Evolutionary conservation across 2,113 vertebrate genomes (phyloP).

Genomic region (Australoheros scitulus): DNA sequence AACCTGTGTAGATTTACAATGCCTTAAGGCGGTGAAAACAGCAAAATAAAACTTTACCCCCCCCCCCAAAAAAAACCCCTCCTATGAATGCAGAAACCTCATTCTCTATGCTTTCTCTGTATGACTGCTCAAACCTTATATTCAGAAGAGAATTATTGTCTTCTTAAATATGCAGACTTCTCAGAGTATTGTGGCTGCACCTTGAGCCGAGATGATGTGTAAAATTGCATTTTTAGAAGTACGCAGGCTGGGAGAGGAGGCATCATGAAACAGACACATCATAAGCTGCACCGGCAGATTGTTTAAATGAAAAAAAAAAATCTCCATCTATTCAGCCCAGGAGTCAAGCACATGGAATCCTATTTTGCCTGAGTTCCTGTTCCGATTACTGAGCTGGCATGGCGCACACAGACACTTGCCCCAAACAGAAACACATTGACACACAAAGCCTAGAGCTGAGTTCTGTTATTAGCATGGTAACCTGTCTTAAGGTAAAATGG

Average conservation of each 20-base stretch:
- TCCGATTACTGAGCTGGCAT: conserved; percentile 55
- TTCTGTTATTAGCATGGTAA: conserved; percentile 47
- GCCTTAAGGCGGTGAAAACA: too few relatives aligned
- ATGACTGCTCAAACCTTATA: conserved; percentile 30
- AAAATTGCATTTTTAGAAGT: conserved; percentile 68
- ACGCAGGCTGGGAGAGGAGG: conserved; percentile 45
- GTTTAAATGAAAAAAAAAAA: conserved; percentile 61
- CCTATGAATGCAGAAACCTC: conserved; percentile 37
- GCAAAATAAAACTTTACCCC: too few relatives aligned
- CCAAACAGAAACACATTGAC: neutral
- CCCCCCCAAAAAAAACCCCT: neutral
- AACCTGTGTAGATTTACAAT: too few relatives aligned
- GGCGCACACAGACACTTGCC: neutral
- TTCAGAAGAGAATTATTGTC: conserved; percentile 53
- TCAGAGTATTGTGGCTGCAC: conserved; percentile 58
- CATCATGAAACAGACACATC: conserved; percentile 59
- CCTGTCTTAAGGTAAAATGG: conserved; percentile 49
- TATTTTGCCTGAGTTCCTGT: conserved; percentile 59
- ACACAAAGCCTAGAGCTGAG: conserved; percentile 44
- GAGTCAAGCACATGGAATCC: conserved; percentile 65
- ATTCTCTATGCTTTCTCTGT: conserved; percentile 38
- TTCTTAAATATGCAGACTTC: conserved; percentile 64
- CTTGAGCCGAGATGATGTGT: conserved; percentile 68
- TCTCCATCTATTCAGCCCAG: conserved; percentile 58
- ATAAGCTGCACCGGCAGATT: conserved; percentile 57